These are phyloP conservation scores for Hermaeophaga mercurialis DNA, from an alignment of 2,888 invertebrate genomes.

Conservation along the genomic window DNA sequence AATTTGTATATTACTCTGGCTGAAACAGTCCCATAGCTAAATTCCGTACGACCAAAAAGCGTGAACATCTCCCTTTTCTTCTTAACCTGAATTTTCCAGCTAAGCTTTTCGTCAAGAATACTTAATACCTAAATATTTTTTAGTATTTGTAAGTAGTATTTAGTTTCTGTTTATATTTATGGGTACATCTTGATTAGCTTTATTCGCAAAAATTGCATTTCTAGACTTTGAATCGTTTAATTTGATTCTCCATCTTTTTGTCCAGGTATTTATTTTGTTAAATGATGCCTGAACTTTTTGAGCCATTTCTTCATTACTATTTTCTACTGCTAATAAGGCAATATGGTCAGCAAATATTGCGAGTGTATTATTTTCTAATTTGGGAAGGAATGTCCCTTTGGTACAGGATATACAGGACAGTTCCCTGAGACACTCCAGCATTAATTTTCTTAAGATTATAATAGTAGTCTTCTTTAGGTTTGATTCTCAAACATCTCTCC, in stretches of 20 bases:
- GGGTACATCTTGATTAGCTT: background rate
- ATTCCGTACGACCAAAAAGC: too few relatives aligned
- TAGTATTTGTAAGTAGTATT: too few relatives aligned
- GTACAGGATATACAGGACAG: background rate
- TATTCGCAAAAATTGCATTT: background rate
- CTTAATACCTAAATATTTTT: too few relatives aligned
- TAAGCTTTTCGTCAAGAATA: too few relatives aligned
- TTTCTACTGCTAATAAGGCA: too few relatives aligned
- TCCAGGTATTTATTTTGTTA: constrained; percentile 1
- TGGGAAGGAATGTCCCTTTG: background rate
- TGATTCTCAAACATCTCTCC: background rate
- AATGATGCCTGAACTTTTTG: background rate
- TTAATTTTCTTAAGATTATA: background rate
- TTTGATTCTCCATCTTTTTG: constrained; percentile 4
- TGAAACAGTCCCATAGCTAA: too few relatives aligned
- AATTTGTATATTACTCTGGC: too few relatives aligned
- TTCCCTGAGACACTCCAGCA: background rate
- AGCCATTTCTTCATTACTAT: too few relatives aligned
- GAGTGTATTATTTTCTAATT: background rate
- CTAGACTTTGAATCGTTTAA: background rate
- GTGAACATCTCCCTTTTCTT: too few relatives aligned
- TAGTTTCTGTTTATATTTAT: too few relatives aligned
- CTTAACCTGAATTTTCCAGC: too few relatives aligned
- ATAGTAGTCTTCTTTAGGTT: background rate
- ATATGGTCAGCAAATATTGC: constrained; percentile 5